phyloP scores from a whole-genome alignment of 2,888 invertebrate species.

The Cheilosia soror region DNA sequence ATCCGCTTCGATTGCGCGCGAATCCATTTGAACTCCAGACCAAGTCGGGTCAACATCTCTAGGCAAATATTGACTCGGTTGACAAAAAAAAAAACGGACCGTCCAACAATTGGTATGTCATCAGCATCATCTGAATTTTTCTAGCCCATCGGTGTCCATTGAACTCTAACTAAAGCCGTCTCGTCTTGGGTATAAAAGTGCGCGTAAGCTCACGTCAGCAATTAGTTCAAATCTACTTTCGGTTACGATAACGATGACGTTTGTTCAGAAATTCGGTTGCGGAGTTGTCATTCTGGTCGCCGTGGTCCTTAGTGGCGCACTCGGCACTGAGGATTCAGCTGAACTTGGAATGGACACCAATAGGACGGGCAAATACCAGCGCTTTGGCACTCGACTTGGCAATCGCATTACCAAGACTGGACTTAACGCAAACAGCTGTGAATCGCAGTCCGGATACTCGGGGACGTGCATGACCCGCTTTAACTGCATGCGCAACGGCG shows the following conservation, averaged over 20 bases:
- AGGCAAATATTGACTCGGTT: constrained; percentile 56
- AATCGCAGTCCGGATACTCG: constrained; percentile 79
- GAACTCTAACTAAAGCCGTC: constrained; percentile 45
- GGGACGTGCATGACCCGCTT: constrained; percentile 82
- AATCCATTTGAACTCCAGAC: constrained; percentile 14
- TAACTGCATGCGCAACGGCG: constrained; percentile 81
- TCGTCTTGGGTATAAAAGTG: constrained; percentile 57
- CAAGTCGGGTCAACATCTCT: constrained; percentile 37
- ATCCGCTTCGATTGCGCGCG: constrained; percentile 14
- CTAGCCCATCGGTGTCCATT: constrained; percentile 57
- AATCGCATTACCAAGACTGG: constrained; percentile 18
- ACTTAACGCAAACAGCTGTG: constrained; percentile 77
- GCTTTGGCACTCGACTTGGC: constrained; percentile 10
- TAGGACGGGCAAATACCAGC: constrained; percentile 40
- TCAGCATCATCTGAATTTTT: constrained; percentile 58
- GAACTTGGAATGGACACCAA: constrained; percentile 3
- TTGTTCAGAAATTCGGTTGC: constrained; percentile 15
- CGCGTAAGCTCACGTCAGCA: constrained; percentile 46
- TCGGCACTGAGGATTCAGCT: constrained; percentile 11
- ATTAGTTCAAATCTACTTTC: constrained; percentile 50
- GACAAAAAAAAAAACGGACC: constrained; percentile 19
- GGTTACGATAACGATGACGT: constrained; percentile 40
- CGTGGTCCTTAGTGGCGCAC: not conserved
- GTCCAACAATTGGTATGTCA: constrained; percentile 5
- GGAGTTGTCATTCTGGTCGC: not conserved